These are phyloP conservation scores for Cantharis rufa DNA, from an alignment of 2,888 invertebrate species.

Conservation along the genomic window DNA sequence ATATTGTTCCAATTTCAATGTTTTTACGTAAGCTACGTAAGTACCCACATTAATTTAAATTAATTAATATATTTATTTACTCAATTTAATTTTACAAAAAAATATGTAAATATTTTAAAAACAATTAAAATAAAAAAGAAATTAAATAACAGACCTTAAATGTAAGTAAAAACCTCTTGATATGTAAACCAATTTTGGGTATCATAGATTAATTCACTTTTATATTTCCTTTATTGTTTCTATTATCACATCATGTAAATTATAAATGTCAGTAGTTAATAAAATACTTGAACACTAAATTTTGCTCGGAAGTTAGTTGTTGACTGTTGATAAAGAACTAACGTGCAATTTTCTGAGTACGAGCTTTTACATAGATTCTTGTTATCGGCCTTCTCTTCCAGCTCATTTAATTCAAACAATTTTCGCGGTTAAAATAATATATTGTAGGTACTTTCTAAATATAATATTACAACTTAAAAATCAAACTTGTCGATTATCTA, in stretches of 20 bases:
- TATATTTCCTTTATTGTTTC: conserved; percentile 1
- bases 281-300: conserved; percentile 19
- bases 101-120: too few species aligned
- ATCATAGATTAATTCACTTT: conserved; percentile 4
- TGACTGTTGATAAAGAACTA: conserved; percentile 27
- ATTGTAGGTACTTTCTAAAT: neutral
- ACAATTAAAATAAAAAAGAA: too few species aligned
- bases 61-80: too few species aligned
- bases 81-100: too few species aligned
- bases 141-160: neutral
- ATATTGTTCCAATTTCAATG: neutral
- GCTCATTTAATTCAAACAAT: neutral
- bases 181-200: neutral
- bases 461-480: neutral
- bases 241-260: conserved; percentile 21
- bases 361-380: conserved; percentile 20
- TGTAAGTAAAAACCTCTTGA: neutral
- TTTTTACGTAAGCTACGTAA: neutral
- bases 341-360: conserved; percentile 24
- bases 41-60: neutral
- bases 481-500: neutral
- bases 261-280: conserved; percentile 7
- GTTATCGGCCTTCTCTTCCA: conserved; percentile 12
- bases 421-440: neutral
- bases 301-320: conserved; percentile 31